These are phyloP conservation scores for Neotragus moschatus DNA, from an alignment of 2,113 vertebrate genomes.

Conservation along the genomic window DNA sequence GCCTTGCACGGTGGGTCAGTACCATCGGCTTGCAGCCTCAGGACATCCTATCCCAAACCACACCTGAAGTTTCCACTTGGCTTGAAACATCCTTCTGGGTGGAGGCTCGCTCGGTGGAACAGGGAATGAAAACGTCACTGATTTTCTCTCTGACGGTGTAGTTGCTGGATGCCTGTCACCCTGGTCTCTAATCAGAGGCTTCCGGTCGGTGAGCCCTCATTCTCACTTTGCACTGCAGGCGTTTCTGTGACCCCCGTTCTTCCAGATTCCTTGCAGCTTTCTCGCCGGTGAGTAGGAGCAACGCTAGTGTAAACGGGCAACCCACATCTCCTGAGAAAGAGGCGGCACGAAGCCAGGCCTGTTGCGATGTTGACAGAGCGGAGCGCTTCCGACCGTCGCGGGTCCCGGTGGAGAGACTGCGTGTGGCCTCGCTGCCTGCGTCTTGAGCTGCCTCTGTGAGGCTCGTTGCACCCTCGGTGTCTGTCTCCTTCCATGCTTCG, in stretches of 20 bases:
- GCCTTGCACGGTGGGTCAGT: neutral
- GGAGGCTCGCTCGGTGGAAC: neutral
- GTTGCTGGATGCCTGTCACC: conserved; percentile 56
- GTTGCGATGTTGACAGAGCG: conserved; percentile 58
- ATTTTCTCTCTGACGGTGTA: conserved; percentile 43
- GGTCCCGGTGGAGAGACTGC: conserved; percentile 33
- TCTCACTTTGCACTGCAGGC: conserved; percentile 62
- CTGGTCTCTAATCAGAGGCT: conserved; percentile 56
- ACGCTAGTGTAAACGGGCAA: conserved; percentile 47
- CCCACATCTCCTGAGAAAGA: conserved; percentile 52
- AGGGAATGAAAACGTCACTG: conserved; percentile 43
- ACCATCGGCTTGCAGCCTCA: too few species aligned
- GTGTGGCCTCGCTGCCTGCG: conserved; percentile 57
- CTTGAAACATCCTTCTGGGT: conserved; percentile 36
- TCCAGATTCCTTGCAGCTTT: conserved; percentile 31
- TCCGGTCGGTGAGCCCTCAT: conserved; percentile 9
- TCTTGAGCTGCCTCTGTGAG: conserved; percentile 13
- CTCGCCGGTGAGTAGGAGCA: conserved; percentile 48
- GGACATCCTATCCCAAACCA: neutral
- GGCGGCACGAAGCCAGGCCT: conserved; percentile 53
- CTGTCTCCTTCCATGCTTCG: conserved; percentile 1
- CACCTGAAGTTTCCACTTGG: neutral
- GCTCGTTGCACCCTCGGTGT: conserved; percentile 6
- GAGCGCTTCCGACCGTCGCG: conserved; percentile 14
- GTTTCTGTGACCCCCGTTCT: conserved; percentile 40